Conservation (phyloP, 2,113 vertebrate species). For the Hypomesus transpacificus region DNA sequence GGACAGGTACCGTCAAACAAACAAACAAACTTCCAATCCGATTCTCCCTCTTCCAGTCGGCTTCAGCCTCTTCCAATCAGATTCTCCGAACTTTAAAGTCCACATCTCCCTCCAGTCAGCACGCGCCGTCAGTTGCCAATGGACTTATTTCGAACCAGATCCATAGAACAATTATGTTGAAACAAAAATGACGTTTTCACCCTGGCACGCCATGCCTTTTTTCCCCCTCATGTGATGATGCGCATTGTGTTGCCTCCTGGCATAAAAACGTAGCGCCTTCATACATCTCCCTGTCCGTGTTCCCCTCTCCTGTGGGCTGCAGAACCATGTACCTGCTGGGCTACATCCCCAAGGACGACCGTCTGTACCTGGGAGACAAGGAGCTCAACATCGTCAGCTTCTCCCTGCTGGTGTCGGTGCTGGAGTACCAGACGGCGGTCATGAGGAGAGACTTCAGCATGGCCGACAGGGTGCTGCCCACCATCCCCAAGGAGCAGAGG, state of each 20-base stretch:
- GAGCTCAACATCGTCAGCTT: slow-evolving; percentile 90
- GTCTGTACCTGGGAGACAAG: slow-evolving; percentile 91
- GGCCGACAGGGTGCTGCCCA: slow-evolving; percentile 89
- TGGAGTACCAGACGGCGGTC: slow-evolving; percentile 93
- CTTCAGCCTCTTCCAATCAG: neutral
- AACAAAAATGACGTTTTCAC: no score
- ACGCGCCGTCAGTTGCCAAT: neutral
- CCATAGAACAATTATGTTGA: no score
- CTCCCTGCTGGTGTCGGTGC: slow-evolving; percentile 85
- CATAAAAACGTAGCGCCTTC: neutral
- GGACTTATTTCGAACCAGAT: neutral
- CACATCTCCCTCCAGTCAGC: no score
- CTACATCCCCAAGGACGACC: slow-evolving; percentile 94
- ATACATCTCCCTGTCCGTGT: neutral
- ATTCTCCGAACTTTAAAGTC: neutral
- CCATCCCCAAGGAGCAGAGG: slow-evolving; percentile 91
- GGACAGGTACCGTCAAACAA: slow-evolving; percentile 75
- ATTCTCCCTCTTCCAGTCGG: neutral
- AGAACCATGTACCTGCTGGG: slow-evolving; percentile 93
- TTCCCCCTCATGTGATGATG: no score
- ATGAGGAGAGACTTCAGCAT: slow-evolving; percentile 91
- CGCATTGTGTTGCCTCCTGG: no score
- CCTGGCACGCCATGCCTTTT: no score
- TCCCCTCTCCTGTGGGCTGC: slow-evolving; percentile 25
- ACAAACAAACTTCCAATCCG: neutral